Conservation (phyloP, 2,113 vertebrate genomes). For the Odontophorus gujanensis region DNA sequence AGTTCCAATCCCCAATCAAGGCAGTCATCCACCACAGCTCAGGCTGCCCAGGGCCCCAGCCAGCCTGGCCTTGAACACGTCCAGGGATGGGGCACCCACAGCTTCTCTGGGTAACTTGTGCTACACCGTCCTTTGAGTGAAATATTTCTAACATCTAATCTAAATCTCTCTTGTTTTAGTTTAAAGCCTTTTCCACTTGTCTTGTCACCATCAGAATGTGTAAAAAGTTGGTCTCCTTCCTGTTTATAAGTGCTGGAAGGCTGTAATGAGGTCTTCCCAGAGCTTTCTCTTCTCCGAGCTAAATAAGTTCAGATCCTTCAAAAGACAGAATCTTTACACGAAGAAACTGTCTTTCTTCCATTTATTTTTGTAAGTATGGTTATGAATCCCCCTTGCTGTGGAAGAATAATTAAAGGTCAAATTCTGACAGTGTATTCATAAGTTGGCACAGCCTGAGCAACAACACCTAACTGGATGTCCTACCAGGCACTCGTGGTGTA, state of each 20-base stretch:
- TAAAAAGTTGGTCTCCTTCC: background rate
- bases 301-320: background rate
- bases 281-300: background rate
- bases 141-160: background rate
- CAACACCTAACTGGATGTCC: slow-evolving; percentile 6
- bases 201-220: background rate
- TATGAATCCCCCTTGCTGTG: background rate
- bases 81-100: too few relatives aligned
- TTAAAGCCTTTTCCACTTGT: background rate
- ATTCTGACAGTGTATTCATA: background rate
- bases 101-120: too few relatives aligned
- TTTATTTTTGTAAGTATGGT: background rate
- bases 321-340: background rate
- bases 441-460: background rate
- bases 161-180: background rate
- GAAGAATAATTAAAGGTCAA: slow-evolving; percentile 46
- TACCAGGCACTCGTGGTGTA: background rate
- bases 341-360: background rate
- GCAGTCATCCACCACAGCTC: too few relatives aligned
- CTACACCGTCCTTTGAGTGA: background rate
- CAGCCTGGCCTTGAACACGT: too few relatives aligned
- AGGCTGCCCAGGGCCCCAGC: too few relatives aligned
- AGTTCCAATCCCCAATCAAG: too few relatives aligned
- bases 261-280: background rate
- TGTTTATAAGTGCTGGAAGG: background rate